These are phyloP conservation scores for Mormyrops boulengeri DNA, from an alignment of 2,797 vertebrate genomes.

Conservation along the genomic window DNA sequence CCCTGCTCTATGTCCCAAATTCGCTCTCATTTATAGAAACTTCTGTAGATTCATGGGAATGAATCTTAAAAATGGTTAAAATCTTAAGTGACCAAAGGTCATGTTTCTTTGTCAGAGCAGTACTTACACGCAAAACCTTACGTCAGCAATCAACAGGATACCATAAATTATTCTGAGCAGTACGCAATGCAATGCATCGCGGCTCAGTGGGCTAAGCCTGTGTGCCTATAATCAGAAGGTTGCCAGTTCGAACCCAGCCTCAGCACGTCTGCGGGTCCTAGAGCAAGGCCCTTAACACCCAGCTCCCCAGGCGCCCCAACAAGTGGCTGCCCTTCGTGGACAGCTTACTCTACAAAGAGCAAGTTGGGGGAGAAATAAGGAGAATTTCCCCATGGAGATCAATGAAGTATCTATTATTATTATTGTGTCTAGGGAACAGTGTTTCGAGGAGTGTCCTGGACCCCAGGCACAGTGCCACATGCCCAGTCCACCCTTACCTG, in stretches of 20 bases:
- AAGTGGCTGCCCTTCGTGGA: too few species aligned
- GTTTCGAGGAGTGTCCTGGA: not conserved
- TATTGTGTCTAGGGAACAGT: not conserved
- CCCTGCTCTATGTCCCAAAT: not conserved
- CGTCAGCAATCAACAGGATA: not conserved
- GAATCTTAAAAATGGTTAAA: not conserved
- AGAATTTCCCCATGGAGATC: too few species aligned
- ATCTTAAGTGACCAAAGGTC: not conserved
- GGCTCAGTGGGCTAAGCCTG: too few species aligned
- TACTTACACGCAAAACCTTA: not conserved
- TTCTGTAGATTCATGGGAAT: not conserved
- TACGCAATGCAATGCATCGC: not conserved
- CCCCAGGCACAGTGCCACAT: not conserved
- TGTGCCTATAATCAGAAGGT: too few species aligned
- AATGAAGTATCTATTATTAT: too few species aligned
- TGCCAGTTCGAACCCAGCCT: not conserved
- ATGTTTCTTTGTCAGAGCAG: not conserved
- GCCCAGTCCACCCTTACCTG: constrained; percentile 61
- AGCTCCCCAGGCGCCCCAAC: too few species aligned
- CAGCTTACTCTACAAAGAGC: too few species aligned
- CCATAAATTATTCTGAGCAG: not conserved
- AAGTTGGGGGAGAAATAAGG: too few species aligned
- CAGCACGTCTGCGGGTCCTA: not conserved
- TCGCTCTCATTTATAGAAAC: not conserved
- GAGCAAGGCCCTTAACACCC: not conserved